Percentiles rank a stretch among this genome's conserved stretches.
Evolutionary conservation across 1,140 invertebrate genomes (phyloP).

Genomic region (Lepidurus arcticus): DNA sequence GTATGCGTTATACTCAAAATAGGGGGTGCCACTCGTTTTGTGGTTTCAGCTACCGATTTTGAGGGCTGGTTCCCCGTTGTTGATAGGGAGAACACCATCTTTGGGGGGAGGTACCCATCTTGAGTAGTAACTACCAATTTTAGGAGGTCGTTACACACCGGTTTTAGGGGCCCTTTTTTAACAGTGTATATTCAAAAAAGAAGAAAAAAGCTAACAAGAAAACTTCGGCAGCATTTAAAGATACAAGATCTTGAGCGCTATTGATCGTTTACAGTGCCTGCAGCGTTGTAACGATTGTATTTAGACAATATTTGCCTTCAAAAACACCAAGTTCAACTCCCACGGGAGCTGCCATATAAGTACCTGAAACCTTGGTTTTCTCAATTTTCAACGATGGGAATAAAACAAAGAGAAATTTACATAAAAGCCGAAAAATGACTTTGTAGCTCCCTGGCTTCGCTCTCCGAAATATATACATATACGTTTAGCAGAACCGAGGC

Average conservation of each 20-base stretch:
- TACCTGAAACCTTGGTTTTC: neutral
- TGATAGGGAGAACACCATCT: too few relatives aligned
- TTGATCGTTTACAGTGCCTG: neutral
- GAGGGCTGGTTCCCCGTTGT: too few relatives aligned
- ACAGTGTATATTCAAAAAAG: neutral
- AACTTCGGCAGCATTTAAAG: neutral
- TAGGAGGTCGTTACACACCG: too few relatives aligned
- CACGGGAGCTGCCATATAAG: neutral
- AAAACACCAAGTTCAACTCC: neutral
- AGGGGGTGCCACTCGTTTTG: too few relatives aligned
- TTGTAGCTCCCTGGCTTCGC: neutral
- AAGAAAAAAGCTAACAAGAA: neutral
- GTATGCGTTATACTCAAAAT: too few relatives aligned
- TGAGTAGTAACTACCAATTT: too few relatives aligned
- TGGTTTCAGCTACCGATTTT: too few relatives aligned
- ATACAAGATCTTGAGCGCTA: neutral
- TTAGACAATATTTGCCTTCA: neutral
- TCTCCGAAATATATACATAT: neutral
- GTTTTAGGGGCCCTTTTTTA: too few relatives aligned
- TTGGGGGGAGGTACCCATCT: too few relatives aligned
- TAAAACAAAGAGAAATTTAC: constrained; percentile 15
- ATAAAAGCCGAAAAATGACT: neutral
- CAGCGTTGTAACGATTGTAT: neutral
- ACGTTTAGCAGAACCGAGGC: neutral
- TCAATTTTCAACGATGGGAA: neutral